Conservation (phyloP, 2,888 invertebrate genomes). For the Melinaea menophilus region DNA sequence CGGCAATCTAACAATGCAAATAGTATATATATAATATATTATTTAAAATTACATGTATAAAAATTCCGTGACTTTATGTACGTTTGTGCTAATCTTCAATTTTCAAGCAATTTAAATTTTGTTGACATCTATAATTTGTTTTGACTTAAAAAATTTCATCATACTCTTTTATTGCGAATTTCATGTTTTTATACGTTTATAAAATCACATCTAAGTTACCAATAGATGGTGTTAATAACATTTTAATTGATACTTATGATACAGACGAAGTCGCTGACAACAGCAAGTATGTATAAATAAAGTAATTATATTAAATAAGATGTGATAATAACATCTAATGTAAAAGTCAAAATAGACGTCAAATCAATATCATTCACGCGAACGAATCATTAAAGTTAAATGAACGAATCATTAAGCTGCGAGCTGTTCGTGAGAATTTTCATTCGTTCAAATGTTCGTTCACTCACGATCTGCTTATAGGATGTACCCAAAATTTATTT, state of each 20-base stretch:
- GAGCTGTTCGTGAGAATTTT: conserved; percentile 68
- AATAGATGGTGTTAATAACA: background rate
- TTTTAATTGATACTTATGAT: background rate
- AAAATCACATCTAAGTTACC: no score
- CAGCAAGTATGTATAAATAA: conserved; percentile 19
- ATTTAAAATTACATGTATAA: no score
- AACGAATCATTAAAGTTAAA: conserved; percentile 72
- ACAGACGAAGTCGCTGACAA: no score
- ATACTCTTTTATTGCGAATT: background rate
- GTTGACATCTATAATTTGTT: no score
- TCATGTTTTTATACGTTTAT: no score
- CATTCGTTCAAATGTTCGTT: conserved; percentile 43
- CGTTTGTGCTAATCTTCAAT: no score
- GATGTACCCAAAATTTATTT: conserved; percentile 2
- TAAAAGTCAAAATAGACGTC: conserved; percentile 62
- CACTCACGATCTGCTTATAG: conserved; percentile 57
- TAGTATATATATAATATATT: background rate
- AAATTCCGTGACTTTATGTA: no score
- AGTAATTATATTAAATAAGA: conserved; percentile 35
- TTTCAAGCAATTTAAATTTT: no score
- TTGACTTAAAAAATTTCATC: no score
- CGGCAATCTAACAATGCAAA: no score
- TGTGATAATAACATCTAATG: conserved; percentile 36
- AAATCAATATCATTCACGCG: conserved; percentile 77
- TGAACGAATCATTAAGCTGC: conserved; percentile 48